Evolutionary conservation across 2,797 vertebrate species (phyloP), one percentile per base, ranked within the genome.

Genomic region (Fratercula arctica): DNA sequence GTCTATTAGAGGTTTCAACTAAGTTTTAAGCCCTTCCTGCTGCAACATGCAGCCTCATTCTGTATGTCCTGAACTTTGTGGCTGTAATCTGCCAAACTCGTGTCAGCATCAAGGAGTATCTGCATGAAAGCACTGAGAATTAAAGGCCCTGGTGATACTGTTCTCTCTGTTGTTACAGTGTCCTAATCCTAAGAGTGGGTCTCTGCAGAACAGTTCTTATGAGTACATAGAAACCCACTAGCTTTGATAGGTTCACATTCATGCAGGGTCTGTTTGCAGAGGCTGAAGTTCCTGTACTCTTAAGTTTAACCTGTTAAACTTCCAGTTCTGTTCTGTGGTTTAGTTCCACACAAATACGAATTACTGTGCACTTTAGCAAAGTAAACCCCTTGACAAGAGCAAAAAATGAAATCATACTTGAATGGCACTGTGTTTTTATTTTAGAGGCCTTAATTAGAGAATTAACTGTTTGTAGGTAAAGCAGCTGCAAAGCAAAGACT

Each of bases 141-240:
- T 60, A 92, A 95, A 96, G 87, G 89, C 39, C 33, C 39, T 82
- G 69, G 48, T 66, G 69, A 83, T 89, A 85, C 90, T 95, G 68
- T 92, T 90, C 80, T 82, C 39, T 80, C 53, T 45, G 21, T 94
- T 96, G 59, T 97, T 89, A 45, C 81, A 46, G 39, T 76, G 89
- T 78, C 64, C 72, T 91, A 9, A 23, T 87, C 88, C 90, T 92
- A 51, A 89, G 96, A 93, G 76, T 91, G 69, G 85, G 90, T 97
- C 89, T 93, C 67, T 87, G 60, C 72, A 83, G 84, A 60, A 31
- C 39, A 50, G 86, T 56, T 95, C 50, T 86, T 77, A n/a, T 5
- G 61, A 70, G 69, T 76, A 72, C 89, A 72, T 11, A 69, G 90
- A 80, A 67, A 57, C 17, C 66, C 75, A 13, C 46, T 29, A 8